Evolutionary conservation across 2,888 invertebrate genomes (phyloP), one percentile per base, ranked within the genome.

Genomic region (Ellobium chinense): DNA sequence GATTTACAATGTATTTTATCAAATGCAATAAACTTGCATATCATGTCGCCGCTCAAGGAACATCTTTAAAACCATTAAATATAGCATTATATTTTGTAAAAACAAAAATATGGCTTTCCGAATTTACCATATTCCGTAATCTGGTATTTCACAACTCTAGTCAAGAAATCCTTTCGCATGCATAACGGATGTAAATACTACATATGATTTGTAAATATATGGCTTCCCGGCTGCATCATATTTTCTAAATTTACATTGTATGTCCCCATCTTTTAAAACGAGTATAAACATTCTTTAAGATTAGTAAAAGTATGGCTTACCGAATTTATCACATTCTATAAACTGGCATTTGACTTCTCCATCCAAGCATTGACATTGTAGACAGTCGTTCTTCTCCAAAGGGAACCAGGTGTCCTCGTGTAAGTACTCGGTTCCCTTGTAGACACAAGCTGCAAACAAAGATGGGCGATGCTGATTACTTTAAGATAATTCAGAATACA

Each of bases 391-490:
- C 9, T 68, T 39, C 1, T 62, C 60, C n/a, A 68, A 12, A 1
- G 82, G 82, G 18, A 24, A 39, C 82, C 82, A 82, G 36, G 54
- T 31, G 21, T 74, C 82, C 9, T 72, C 70, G 39, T 82, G 62
- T 5, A 70, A n/a, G 56, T 82, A 82, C n/a, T 69, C 65, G 29
- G 24, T n/a, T 9, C 65, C 79, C 4, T 60, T 65, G 46, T 75
- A 79, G 39, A 70, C 69, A 70, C 82, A 82, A 18, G 24, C 73
- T 73, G 73, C 4, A 14, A 14, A 73, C 46, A 75, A 9, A 56
- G 29, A 69, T 14, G 29, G 36, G 27, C 2, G n/a, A n/a, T n/a
- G 7, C 14, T 5, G n/a, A 9, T 34, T n/a, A 34, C 7, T 3
- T 14, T 7, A 36, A 5, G n/a, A 2, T 14, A 34, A 18, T 54